These are phyloP conservation scores for Leptopilina clavipes DNA, from an alignment of 1,140 invertebrate species.

Conservation along the genomic window DNA sequence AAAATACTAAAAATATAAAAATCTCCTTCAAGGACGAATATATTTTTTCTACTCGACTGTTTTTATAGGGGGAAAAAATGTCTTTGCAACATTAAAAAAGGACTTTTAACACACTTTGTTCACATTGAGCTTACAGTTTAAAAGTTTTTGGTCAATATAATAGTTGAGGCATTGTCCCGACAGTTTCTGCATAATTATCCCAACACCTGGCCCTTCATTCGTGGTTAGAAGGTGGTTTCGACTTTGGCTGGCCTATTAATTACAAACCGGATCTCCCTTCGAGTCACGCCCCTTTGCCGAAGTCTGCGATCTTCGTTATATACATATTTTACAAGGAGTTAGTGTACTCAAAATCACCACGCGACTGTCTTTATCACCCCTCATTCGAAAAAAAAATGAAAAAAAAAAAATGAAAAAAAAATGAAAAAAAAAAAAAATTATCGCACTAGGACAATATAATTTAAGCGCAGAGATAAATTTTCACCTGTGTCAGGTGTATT, in stretches of 20 bases:
- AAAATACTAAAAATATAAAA: no score
- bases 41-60: no score
- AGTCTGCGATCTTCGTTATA: slow-evolving; percentile 11
- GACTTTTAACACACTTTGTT: background rate
- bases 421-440: background rate
- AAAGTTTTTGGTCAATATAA: background rate
- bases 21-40: no score
- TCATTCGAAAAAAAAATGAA: no score
- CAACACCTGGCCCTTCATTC: slow-evolving; percentile 32
- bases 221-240: slow-evolving; percentile 29
- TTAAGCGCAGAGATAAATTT: slow-evolving; percentile 4
- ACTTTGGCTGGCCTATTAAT: slow-evolving; percentile 22
- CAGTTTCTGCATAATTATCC: slow-evolving; percentile 27
- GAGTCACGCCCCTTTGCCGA: background rate
- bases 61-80: no score
- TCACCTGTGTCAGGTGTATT: slow-evolving; percentile 1
- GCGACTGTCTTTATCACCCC: background rate
- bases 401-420: no score
- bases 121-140: background rate
- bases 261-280: slow-evolving; percentile 31
- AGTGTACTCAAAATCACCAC: slow-evolving; percentile 25
- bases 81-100: no score
- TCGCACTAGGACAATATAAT: background rate
- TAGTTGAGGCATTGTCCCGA: background rate
- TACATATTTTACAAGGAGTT: slow-evolving; percentile 13